phyloP scores from a whole-genome alignment of 2,797 vertebrate genomes.

The Pogonophryne albipinna region DNA sequence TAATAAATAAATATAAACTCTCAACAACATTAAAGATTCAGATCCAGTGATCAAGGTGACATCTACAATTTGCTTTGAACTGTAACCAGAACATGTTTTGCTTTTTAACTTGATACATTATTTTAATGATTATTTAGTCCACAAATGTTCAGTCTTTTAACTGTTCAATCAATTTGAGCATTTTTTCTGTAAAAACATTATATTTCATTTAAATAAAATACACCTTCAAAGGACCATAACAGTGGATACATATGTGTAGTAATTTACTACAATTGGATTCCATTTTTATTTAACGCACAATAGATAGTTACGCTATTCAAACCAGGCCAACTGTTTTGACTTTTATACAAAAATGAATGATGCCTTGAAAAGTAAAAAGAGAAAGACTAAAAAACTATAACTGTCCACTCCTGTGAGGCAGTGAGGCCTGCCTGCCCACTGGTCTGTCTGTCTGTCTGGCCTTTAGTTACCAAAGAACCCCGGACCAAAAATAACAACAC shows the following conservation, averaged over 20 bases:
- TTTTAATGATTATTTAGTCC: background rate
- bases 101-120: background rate
- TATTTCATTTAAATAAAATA: background rate
- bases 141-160: background rate
- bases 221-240: background rate
- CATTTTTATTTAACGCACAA: background rate
- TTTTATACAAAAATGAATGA: background rate
- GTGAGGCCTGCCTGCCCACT: background rate
- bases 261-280: background rate
- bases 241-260: background rate
- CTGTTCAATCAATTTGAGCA: background rate
- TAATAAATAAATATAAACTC: background rate
- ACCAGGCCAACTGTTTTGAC: background rate
- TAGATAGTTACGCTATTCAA: background rate
- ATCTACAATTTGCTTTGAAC: background rate
- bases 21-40: background rate
- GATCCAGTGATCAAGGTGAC: background rate
- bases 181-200: background rate
- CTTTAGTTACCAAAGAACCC: conserved; percentile 71
- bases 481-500: conserved; percentile 78
- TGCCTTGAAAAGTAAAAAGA: background rate
- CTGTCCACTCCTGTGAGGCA: conserved; percentile 10
- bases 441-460: conserved; percentile 49
- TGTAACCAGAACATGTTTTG: background rate
- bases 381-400: background rate